These are phyloP conservation scores for Troilus luridus DNA, from an alignment of 2,888 invertebrate species.

Conservation along the genomic window DNA sequence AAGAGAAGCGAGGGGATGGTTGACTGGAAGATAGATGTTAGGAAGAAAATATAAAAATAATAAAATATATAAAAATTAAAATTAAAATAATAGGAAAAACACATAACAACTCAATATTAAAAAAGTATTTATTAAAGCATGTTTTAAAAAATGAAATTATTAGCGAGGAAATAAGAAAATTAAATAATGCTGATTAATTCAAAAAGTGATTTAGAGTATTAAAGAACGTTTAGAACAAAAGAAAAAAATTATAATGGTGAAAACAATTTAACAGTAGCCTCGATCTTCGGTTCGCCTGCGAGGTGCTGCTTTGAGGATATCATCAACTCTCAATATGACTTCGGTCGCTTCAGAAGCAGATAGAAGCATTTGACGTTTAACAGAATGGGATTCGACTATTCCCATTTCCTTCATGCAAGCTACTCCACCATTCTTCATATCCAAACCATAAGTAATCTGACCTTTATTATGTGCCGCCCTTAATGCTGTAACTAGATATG, in stretches of 20 bases:
- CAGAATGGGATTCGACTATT: constrained; percentile 96
- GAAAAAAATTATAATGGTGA: not conserved
- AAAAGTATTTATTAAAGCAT: constrained; percentile 42
- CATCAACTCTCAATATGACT: constrained; percentile 98
- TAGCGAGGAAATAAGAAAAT: not conserved
- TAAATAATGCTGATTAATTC: not conserved
- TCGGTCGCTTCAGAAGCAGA: constrained; percentile 98
- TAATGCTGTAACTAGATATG: constrained; percentile 92
- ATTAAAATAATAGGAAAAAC: not conserved
- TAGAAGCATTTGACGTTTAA: constrained; percentile 94
- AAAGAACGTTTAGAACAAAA: not conserved
- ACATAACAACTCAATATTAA: not conserved
- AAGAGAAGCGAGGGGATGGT: too few species aligned
- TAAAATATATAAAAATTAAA: too few species aligned
- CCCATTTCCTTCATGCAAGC: constrained; percentile 93
- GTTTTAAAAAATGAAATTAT: not conserved
- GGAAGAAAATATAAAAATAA: too few species aligned
- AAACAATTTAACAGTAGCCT: constrained; percentile 79
- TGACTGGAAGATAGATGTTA: too few species aligned
- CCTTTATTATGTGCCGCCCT: constrained; percentile 92
- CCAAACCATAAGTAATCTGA: constrained; percentile 80
- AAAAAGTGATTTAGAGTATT: not conserved
- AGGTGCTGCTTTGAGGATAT: constrained; percentile 94
- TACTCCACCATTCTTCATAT: constrained; percentile 90
- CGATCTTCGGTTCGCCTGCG: constrained; percentile 89